Conservation (phyloP, 1,140 invertebrate genomes). For the Monomorium pharaonis region DNA sequence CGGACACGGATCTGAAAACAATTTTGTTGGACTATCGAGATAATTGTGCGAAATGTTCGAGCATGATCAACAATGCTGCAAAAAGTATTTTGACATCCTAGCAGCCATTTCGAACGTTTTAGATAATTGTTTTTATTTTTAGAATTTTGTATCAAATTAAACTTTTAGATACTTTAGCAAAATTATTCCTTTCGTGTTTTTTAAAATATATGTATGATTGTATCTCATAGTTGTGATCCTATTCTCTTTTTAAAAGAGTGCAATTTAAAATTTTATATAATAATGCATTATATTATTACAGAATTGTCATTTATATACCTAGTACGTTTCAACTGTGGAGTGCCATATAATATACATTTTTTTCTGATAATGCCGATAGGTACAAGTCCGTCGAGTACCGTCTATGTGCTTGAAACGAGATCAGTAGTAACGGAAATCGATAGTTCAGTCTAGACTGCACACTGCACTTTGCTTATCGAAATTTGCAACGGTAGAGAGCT, state of each 20-base stretch:
- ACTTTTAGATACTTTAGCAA: background rate
- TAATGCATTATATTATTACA: background rate
- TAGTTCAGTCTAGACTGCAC: slow-evolving; percentile 25
- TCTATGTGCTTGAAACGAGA: background rate
- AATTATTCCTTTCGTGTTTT: too few species aligned
- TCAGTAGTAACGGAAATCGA: slow-evolving; percentile 40
- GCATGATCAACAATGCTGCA: too few species aligned
- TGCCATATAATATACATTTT: background rate
- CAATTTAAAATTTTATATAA: background rate
- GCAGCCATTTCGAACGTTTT: too few species aligned
- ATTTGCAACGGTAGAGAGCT: background rate
- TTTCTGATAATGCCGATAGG: background rate
- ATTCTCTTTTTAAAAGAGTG: background rate
- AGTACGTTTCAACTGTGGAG: background rate
- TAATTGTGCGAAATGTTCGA: too few species aligned
- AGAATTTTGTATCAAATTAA: background rate
- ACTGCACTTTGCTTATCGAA: slow-evolving; percentile 18
- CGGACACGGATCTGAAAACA: too few species aligned
- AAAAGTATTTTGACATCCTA: too few species aligned
- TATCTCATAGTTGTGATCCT: background rate
- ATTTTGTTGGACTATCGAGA: too few species aligned
- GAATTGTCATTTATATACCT: background rate
- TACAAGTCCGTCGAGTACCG: background rate
- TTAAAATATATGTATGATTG: background rate
- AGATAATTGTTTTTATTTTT: too few species aligned